phyloP scores from a whole-genome alignment of 2,888 invertebrate genomes.

The Dexiosoma caninum region DNA sequence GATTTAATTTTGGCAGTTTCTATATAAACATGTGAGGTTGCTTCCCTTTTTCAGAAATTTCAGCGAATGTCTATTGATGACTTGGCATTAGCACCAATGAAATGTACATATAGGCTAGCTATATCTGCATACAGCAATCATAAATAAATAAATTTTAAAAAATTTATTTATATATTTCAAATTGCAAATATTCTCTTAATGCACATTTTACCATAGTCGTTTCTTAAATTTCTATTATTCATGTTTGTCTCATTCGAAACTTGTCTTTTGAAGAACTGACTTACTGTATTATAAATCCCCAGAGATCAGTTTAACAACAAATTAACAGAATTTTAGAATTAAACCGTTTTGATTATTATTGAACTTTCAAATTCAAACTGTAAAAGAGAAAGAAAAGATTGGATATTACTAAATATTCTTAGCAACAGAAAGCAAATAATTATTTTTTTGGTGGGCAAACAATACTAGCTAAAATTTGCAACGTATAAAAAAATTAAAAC shows the following conservation, averaged over 20 bases:
- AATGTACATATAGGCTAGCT: too few relatives aligned
- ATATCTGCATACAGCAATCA: too few relatives aligned
- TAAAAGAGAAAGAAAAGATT: conserved; percentile 61
- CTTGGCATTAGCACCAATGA: too few relatives aligned
- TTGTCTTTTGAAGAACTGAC: conserved; percentile 26
- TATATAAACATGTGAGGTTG: too few relatives aligned
- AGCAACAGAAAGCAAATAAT: conserved; percentile 12
- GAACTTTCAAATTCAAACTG: conserved; percentile 55
- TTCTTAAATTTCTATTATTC: conserved; percentile 15
- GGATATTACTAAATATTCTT: conserved; percentile 51
- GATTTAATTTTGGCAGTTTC: too few relatives aligned
- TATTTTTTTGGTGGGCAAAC: conserved; percentile 15
- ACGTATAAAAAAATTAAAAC: conserved; percentile 28
- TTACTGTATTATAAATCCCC: conserved; percentile 40
- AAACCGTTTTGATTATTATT: conserved; percentile 37
- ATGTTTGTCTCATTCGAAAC: conserved; percentile 1
- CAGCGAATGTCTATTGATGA: too few relatives aligned
- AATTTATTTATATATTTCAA: conserved; percentile 33
- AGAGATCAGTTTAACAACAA: conserved; percentile 48
- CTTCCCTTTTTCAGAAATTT: too few relatives aligned
- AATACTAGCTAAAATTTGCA: conserved; percentile 40
- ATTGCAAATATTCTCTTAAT: conserved; percentile 35
- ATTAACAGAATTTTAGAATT: conserved; percentile 39
- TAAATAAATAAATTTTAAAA: too few relatives aligned
- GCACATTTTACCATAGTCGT: conserved; percentile 18